A percentile compares a stretch with the other conserved stretches of the same genome.
phyloP scores from a whole-genome alignment of 2,113 vertebrate genomes.

The Tachuris rubrigastra region DNA sequence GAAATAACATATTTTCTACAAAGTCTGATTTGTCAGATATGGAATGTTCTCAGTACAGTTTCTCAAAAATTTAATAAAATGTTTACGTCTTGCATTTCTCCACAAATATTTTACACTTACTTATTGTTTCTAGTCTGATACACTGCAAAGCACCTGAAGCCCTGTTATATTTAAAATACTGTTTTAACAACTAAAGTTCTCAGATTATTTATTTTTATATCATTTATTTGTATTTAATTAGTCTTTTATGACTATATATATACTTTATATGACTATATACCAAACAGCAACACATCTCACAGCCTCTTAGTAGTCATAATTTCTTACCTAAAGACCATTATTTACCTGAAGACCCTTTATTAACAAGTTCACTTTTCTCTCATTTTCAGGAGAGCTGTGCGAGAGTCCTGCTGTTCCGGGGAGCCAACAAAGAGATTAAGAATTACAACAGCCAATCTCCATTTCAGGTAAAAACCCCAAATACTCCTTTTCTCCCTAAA shows the following conservation, averaged over 20 bases:
- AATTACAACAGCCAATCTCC: constrained; percentile 96
- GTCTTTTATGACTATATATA: too few species aligned
- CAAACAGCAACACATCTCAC: not conserved
- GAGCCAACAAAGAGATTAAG: constrained; percentile 91
- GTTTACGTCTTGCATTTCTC: not conserved
- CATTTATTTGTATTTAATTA: too few species aligned
- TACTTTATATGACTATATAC: too few species aligned
- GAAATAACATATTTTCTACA: not conserved
- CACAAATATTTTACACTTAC: not conserved
- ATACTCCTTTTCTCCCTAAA: not conserved
- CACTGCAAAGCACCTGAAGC: not conserved
- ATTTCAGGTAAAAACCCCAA: constrained; percentile 84
- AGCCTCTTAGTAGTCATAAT: not conserved
- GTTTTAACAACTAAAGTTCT: not conserved
- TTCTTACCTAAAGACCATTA: not conserved
- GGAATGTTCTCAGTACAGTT: not conserved
- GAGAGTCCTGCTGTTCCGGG: constrained; percentile 88
- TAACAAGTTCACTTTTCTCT: not conserved
- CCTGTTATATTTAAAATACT: not conserved
- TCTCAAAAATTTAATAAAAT: not conserved
- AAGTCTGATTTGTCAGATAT: not conserved
- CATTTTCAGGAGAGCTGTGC: constrained; percentile 88
- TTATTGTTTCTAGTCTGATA: not conserved
- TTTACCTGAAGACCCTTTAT: not conserved
- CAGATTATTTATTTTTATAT: not conserved